phyloP scores from a whole-genome alignment of 1,140 invertebrate species.

The Heliconius nattereri region DNA sequence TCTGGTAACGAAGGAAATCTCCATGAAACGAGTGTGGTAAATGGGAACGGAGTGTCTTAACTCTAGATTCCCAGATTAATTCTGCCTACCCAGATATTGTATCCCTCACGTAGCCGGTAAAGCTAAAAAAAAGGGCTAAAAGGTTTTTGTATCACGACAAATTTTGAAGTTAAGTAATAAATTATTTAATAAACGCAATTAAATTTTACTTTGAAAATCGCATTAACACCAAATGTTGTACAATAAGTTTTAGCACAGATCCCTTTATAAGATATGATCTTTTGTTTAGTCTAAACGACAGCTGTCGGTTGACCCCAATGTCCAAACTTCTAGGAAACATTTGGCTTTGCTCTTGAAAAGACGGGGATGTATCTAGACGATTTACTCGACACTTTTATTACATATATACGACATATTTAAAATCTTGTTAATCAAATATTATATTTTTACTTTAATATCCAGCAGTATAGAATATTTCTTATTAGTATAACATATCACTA shows the following conservation, averaged over 20 bases:
- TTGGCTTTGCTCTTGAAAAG: constrained; percentile 6
- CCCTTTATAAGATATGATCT: constrained; percentile 24
- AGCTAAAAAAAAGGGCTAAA: no score
- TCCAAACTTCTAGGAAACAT: constrained; percentile 17
- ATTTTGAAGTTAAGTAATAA: no score
- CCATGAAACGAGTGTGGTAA: no score
- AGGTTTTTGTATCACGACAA: no score
- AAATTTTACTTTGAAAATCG: not conserved
- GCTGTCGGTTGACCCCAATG: constrained; percentile 21
- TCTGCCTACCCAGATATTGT: no score
- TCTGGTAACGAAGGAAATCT: no score
- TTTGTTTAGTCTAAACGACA: constrained; percentile 22
- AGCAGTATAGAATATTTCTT: no score
- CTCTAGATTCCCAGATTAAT: no score
- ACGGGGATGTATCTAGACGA: not conserved
- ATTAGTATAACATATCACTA: no score
- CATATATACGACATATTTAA: not conserved
- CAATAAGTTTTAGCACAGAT: not conserved
- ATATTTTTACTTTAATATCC: no score
- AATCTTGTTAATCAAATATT: not conserved
- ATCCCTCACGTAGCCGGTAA: no score
- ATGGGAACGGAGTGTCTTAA: no score
- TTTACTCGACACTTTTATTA: not conserved
- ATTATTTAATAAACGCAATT: not conserved
- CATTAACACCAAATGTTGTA: constrained; percentile 4